Percentiles rank a stretch among this genome's conserved stretches.
These are phyloP conservation scores for Caenorhabditis uteleia DNA, from an alignment of 2,888 invertebrate species.

Conservation along the genomic window DNA sequence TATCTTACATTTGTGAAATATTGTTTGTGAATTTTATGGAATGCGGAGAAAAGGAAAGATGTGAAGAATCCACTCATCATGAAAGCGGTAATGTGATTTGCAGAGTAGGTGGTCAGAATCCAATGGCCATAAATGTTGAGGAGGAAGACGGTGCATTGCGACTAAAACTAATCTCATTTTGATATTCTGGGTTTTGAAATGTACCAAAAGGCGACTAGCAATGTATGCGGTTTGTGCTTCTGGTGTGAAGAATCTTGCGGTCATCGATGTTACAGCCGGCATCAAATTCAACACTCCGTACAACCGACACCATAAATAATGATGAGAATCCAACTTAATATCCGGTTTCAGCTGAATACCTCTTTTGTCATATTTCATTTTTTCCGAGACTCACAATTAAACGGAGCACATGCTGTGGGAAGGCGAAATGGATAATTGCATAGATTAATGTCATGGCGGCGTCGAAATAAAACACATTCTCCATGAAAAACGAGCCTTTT, in stretches of 20 bases:
- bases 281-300: conserved; percentile 53
- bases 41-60: conserved; percentile 61
- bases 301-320: conserved; percentile 60
- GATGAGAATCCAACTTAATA: conserved; percentile 56
- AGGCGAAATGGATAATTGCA: conserved; percentile 62
- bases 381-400: conserved; percentile 49
- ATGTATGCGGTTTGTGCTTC: conserved; percentile 54
- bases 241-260: conserved; percentile 50
- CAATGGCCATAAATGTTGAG: conserved; percentile 57
- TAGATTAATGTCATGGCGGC: conserved; percentile 52
- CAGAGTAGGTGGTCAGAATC: conserved; percentile 50
- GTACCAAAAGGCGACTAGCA: conserved; percentile 55
- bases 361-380: background rate
- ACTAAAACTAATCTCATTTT: conserved; percentile 40
- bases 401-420: conserved; percentile 60
- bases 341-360: conserved; percentile 54
- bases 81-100: conserved; percentile 63
- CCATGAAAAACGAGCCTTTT: conserved; percentile 48
- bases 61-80: conserved; percentile 66
- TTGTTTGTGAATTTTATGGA: conserved; percentile 44
- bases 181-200: background rate
- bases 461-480: conserved; percentile 58
- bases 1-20: conserved; percentile 29
- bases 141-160: conserved; percentile 58
- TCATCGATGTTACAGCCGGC: conserved; percentile 56